A percentile compares a stretch with the other conserved stretches of the same genome.
phyloP scores from a whole-genome alignment of 2,113 vertebrate genomes.

The Amblyornis subalaris region DNA sequence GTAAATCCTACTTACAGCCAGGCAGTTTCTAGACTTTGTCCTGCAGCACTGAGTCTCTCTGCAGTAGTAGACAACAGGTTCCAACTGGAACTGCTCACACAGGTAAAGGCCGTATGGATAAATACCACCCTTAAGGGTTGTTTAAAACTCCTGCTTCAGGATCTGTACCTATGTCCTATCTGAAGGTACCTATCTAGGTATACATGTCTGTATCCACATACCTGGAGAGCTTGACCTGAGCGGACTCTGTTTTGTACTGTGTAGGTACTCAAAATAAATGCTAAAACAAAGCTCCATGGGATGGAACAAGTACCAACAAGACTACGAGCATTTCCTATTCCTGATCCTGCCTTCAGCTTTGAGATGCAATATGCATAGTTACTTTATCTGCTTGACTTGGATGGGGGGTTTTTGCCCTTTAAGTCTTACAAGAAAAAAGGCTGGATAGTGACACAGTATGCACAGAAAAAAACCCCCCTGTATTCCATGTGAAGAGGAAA shows the following conservation, averaged over 20 bases:
- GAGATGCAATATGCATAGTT: not conserved
- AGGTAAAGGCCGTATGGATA: not conserved
- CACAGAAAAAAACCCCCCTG: not conserved
- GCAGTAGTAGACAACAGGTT: not conserved
- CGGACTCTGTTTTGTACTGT: not conserved
- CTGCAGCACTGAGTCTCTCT: not conserved
- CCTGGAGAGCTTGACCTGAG: not conserved
- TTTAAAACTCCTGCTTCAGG: not conserved
- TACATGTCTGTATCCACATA: not conserved
- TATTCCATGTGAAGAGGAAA: not conserved
- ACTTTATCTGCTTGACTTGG: not conserved
- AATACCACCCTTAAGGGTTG: not conserved
- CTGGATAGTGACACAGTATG: not conserved
- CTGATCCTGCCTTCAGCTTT: not conserved
- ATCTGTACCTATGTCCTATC: not conserved
- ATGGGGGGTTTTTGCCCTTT: rapidly evolving
- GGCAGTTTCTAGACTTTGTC: not conserved
- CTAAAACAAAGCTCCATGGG: not conserved
- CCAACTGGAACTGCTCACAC: not conserved
- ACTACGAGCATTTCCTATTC: not conserved
- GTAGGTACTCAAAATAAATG: not conserved
- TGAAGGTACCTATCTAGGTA: not conserved
- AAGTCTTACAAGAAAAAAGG: not conserved
- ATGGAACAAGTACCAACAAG: not conserved
- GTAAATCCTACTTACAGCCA: not conserved